phyloP scores from a whole-genome alignment of 2,113 vertebrate genomes.

The Nymphicus hollandicus region DNA sequence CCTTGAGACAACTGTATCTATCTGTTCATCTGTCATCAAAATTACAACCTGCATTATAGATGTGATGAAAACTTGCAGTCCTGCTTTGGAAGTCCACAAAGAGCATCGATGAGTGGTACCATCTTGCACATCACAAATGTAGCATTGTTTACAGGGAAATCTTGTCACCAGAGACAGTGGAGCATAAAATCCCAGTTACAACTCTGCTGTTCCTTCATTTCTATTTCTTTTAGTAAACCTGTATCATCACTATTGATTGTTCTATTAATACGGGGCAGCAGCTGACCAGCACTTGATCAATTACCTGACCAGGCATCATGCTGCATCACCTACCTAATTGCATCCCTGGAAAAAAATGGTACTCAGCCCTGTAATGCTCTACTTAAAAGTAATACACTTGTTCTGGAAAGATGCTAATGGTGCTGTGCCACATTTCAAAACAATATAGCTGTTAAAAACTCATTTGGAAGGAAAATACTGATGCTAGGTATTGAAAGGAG shows the following conservation, averaged over 20 bases:
- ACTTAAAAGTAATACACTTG: background rate
- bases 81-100: background rate
- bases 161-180: rapidly evolving
- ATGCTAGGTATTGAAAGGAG: background rate
- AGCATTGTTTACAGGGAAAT: background rate
- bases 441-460: conserved; percentile 24
- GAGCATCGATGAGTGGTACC: background rate
- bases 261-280: background rate
- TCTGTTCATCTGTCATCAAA: background rate
- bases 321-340: background rate
- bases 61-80: background rate
- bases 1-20: background rate
- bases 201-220: background rate
- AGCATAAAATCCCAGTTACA: background rate
- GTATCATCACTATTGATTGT: background rate
- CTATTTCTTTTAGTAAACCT: background rate
- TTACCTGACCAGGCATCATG: background rate
- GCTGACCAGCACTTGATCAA: background rate
- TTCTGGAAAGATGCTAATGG: conserved; percentile 9
- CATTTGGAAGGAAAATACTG: background rate
- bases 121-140: background rate
- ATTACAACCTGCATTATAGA: background rate
- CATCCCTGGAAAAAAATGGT: background rate
- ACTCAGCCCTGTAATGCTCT: background rate
- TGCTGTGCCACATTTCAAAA: background rate